Conservation (phyloP, 1,140 invertebrate genomes). For the Anoplolepis gracilipes region DNA sequence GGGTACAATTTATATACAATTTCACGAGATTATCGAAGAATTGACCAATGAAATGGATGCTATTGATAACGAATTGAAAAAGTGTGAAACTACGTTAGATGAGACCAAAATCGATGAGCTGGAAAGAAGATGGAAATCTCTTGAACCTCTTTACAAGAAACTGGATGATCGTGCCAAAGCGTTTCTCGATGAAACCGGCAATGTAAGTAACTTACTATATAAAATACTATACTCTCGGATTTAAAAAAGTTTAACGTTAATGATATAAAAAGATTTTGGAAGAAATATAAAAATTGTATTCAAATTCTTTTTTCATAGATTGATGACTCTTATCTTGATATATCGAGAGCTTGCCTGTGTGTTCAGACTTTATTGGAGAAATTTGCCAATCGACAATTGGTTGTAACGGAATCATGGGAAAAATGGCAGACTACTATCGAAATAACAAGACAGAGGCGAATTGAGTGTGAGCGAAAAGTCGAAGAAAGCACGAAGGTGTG, state of each 20-base stretch:
- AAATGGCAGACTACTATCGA: slow-evolving; percentile 89
- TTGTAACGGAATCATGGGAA: slow-evolving; percentile 89
- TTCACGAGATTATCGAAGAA: slow-evolving; percentile 90
- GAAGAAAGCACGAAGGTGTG: slow-evolving; percentile 91
- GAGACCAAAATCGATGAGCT: slow-evolving; percentile 86
- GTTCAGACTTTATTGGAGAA: slow-evolving; percentile 91
- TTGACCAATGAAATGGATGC: slow-evolving; percentile 89
- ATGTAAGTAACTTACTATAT: slow-evolving; percentile 84
- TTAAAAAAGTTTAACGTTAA: background rate
- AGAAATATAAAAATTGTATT: background rate
- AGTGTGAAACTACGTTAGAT: slow-evolving; percentile 80
- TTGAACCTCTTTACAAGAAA: slow-evolving; percentile 88
- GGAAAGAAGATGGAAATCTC: slow-evolving; percentile 88
- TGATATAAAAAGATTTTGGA: background rate
- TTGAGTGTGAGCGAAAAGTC: slow-evolving; percentile 90
- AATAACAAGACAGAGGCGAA: slow-evolving; percentile 89
- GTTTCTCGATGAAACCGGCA: slow-evolving; percentile 89
- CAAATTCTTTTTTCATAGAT: slow-evolving; percentile 86
- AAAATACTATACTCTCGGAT: background rate
- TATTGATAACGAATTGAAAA: slow-evolving; percentile 87
- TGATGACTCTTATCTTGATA: slow-evolving; percentile 91
- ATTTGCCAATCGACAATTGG: slow-evolving; percentile 89
- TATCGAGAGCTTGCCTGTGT: slow-evolving; percentile 89
- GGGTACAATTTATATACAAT: slow-evolving; percentile 90
- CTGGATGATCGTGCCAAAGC: slow-evolving; percentile 88